phyloP scores from a whole-genome alignment of 2,888 invertebrate species.

The Tenthredo distinguenda region DNA sequence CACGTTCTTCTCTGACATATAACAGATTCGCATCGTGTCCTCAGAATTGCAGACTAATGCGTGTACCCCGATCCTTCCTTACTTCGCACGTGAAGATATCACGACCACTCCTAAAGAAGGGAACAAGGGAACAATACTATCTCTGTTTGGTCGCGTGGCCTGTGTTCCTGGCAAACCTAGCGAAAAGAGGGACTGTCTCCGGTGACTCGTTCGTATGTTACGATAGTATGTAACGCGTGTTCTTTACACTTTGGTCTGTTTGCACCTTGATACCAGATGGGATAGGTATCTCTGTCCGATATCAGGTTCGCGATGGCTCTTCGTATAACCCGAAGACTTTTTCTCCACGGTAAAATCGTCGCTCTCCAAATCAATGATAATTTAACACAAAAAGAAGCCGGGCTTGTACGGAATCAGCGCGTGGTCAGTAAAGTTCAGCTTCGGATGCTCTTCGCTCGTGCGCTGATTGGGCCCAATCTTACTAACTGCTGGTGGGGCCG shows the following conservation, averaged over 20 bases:
- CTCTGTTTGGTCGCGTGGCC: constrained; percentile 45
- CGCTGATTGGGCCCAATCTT: constrained; percentile 51
- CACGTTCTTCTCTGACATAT: constrained; percentile 12
- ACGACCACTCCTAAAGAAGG: background rate
- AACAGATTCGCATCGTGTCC: constrained; percentile 21
- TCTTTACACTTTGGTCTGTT: background rate
- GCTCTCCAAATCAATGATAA: background rate
- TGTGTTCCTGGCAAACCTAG: constrained; percentile 43
- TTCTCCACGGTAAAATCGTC: background rate
- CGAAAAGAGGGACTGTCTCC: background rate
- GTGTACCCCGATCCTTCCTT: background rate
- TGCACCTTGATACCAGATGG: constrained; percentile 30
- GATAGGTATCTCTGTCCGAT: constrained; percentile 7
- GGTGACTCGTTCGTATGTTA: constrained; percentile 19
- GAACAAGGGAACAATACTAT: constrained; percentile 34
- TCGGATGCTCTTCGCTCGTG: constrained; percentile 50
- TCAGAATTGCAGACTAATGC: constrained; percentile 11
- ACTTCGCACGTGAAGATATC: background rate
- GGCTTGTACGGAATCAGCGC: constrained; percentile 19
- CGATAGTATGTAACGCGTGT: constrained; percentile 3
- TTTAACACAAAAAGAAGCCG: background rate
- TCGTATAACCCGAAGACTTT: background rate
- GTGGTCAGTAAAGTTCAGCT: constrained; percentile 40
- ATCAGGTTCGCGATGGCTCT: background rate
- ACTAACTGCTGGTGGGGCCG: constrained; percentile 44